Conservation (phyloP, 2,888 invertebrate species). For the Philopedon plagiatum region DNA sequence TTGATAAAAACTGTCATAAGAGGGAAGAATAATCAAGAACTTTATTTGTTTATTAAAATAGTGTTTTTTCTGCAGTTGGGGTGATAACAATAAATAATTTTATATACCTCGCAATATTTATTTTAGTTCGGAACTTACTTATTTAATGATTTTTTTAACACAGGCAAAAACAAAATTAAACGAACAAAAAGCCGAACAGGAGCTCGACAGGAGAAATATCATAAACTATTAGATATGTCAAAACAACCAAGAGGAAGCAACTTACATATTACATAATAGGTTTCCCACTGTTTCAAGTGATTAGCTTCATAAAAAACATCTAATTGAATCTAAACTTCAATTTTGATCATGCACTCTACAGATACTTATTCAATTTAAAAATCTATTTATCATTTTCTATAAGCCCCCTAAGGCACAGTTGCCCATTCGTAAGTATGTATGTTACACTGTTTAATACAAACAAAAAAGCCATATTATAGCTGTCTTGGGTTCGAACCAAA, state of each 20-base stretch:
- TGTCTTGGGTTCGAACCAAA: constrained; percentile 3
- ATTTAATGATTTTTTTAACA: no score
- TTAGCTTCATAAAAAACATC: constrained; percentile 11
- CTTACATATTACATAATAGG: no score
- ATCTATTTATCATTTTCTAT: constrained; percentile 3
- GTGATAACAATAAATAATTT: no score
- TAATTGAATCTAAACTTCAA: constrained; percentile 26
- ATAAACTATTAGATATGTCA: constrained; percentile 5
- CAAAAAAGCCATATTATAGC: not conserved
- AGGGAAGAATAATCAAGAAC: no score
- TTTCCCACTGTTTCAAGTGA: constrained; percentile 1
- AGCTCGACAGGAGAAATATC: not conserved
- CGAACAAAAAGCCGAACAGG: not conserved
- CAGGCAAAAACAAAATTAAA: no score
- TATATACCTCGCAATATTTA: no score
- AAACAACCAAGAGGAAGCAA: not conserved
- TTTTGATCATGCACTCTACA: constrained; percentile 1
- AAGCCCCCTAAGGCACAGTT: not conserved
- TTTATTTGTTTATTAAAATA: no score
- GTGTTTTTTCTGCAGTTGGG: no score
- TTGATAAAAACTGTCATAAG: no score
- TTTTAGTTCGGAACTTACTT: no score
- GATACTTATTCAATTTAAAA: constrained; percentile 22
- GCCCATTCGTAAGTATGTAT: not conserved
- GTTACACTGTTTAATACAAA: not conserved